These are phyloP conservation scores for Limnephilus marmoratus DNA, from an alignment of 2,888 invertebrate genomes.

Conservation along the genomic window DNA sequence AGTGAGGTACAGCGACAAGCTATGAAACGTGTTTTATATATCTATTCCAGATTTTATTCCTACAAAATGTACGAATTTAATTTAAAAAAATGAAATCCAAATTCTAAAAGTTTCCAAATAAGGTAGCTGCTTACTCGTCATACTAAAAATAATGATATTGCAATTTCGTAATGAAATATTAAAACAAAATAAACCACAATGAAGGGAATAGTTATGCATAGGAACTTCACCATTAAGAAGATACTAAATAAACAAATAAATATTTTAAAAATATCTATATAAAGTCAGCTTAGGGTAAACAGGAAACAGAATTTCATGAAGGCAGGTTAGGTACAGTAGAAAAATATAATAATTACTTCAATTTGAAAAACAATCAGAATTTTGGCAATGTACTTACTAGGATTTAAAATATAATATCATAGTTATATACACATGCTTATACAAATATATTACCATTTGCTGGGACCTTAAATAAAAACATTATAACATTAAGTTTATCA, in stretches of 20 bases:
- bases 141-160: neutral
- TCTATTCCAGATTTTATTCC: too few species aligned
- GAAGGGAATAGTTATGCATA: too few species aligned
- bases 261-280: neutral
- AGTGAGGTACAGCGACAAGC: too few species aligned
- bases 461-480: constrained; percentile 66
- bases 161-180: too few species aligned
- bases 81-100: too few species aligned
- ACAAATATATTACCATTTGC: constrained; percentile 64
- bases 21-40: too few species aligned
- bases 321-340: neutral
- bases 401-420: constrained; percentile 55
- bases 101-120: too few species aligned
- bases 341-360: neutral
- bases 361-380: constrained; percentile 14
- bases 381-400: constrained; percentile 36
- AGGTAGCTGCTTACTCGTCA: neutral
- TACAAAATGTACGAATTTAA: too few species aligned
- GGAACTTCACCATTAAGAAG: too few species aligned
- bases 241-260: too few species aligned
- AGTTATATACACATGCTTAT: constrained; percentile 63
- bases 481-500: constrained; percentile 66
- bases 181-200: too few species aligned
- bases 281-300: neutral
- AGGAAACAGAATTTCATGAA: neutral